Evolutionary conservation across 2,113 vertebrate genomes (phyloP).

Genomic region (Albula glossodonta): DNA sequence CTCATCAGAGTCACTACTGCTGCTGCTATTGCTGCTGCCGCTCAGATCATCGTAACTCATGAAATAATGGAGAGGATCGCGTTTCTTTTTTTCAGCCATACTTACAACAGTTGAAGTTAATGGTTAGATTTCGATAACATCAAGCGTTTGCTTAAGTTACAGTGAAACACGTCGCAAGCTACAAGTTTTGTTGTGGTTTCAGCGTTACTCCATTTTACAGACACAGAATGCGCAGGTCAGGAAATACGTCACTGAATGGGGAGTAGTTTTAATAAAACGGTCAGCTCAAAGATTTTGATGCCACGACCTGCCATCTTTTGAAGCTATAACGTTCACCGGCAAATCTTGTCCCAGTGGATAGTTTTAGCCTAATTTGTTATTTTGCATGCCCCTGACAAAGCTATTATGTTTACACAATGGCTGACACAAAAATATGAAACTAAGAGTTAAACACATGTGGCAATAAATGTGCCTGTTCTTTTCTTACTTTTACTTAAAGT

Average conservation of each 20-base stretch:
- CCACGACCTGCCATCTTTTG: background rate
- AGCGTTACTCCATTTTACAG: background rate
- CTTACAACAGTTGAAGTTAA: slow-evolving; percentile 22
- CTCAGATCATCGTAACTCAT: slow-evolving; percentile 79
- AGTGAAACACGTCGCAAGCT: no score
- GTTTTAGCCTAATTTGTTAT: no score
- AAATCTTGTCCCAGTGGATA: no score
- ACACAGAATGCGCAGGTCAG: background rate
- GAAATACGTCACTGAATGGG: background rate
- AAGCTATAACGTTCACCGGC: background rate
- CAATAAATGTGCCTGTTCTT: no score
- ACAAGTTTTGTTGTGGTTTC: background rate
- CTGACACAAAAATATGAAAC: no score
- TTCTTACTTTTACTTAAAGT: no score
- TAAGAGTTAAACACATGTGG: no score
- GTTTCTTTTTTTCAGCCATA: slow-evolving; percentile 81
- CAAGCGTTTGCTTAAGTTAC: no score
- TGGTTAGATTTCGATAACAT: background rate
- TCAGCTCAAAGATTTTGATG: background rate
- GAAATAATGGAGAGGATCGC: slow-evolving; percentile 82
- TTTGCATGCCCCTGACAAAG: no score
- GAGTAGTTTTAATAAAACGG: background rate
- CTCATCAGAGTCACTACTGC: slow-evolving; percentile 65
- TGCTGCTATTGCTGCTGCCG: slow-evolving; percentile 65
- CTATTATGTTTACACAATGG: no score